A percentile compares a stretch with the other conserved stretches of the same genome.
Conservation (phyloP, 2,888 invertebrate genomes). For the Lobophora halterata region DNA sequence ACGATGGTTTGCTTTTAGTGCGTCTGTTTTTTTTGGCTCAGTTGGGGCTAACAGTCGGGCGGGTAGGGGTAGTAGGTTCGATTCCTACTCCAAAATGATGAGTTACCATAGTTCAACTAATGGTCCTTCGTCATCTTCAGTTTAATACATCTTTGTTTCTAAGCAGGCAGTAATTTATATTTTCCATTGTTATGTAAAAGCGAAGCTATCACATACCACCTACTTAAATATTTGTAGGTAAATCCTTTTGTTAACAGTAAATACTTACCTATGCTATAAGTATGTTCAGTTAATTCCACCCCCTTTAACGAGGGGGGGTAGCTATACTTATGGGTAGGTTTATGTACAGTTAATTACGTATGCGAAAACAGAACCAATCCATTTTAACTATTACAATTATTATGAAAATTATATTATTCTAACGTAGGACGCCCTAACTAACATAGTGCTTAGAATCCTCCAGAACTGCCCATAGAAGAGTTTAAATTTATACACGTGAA, state of each 20-base stretch:
- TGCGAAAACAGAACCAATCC: conserved; percentile 36
- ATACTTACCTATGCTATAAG: conserved; percentile 4
- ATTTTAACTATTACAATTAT: conserved; percentile 57
- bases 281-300: conserved; percentile 16
- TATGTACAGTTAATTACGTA: conserved; percentile 22
- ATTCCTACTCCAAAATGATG: too few relatives aligned
- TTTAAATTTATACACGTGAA: conserved; percentile 76
- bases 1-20: conserved; percentile 8
- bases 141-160: too few relatives aligned
- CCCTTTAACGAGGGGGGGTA: conserved; percentile 12
- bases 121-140: too few relatives aligned
- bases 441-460: conserved; percentile 35
- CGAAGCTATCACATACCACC: too few relatives aligned
- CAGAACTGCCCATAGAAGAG: conserved; percentile 27
- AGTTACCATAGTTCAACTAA: too few relatives aligned
- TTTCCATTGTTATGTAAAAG: too few relatives aligned
- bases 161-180: too few relatives aligned
- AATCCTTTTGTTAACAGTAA: conserved; percentile 9
- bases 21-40: too few relatives aligned
- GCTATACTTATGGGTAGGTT: conserved; percentile 8
- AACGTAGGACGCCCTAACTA: conserved; percentile 37
- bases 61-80: too few relatives aligned
- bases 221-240: conserved; percentile 4
- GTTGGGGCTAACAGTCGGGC: too few relatives aligned
- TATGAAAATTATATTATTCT: conserved; percentile 63